phyloP scores from a whole-genome alignment of 35 echinoderm and acorn worm species.

The Diadema setosum region DNA sequence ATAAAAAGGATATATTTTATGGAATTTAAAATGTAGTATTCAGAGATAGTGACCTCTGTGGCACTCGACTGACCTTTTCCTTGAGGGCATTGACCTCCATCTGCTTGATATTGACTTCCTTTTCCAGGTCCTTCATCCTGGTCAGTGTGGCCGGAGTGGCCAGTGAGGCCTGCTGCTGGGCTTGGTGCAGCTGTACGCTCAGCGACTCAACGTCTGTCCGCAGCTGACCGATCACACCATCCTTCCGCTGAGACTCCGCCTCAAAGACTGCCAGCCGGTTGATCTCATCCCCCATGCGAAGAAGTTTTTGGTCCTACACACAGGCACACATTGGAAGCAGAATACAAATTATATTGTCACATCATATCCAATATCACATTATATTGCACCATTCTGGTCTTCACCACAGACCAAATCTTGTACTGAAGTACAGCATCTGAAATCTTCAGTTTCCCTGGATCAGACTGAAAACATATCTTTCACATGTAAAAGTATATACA shows the following conservation, averaged over 20 bases:
- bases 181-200: conserved; percentile 18
- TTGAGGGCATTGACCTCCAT: conserved; percentile 89
- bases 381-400: too few relatives aligned
- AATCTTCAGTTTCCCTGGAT: too few relatives aligned
- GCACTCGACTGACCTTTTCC: conserved; percentile 77
- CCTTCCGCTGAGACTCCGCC: conserved; percentile 86
- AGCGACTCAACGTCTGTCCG: conserved; percentile 61
- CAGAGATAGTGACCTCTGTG: too few relatives aligned
- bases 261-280: conserved; percentile 92
- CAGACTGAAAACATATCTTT: too few relatives aligned
- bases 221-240: conserved; percentile 76
- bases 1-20: too few relatives aligned
- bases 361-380: too few relatives aligned
- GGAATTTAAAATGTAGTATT: too few relatives aligned
- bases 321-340: too few relatives aligned
- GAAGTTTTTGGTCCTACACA: conserved; percentile 72
- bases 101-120: conserved; percentile 71
- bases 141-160: neutral
- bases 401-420: too few relatives aligned
- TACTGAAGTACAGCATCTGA: too few relatives aligned
- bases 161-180: neutral
- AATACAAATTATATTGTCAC: too few relatives aligned
- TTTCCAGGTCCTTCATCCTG: conserved; percentile 69
- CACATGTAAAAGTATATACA: too few relatives aligned
- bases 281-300: conserved; percentile 97